phyloP scores from a whole-genome alignment of 2,888 invertebrate genomes.

The Druceiella hillmani region DNA sequence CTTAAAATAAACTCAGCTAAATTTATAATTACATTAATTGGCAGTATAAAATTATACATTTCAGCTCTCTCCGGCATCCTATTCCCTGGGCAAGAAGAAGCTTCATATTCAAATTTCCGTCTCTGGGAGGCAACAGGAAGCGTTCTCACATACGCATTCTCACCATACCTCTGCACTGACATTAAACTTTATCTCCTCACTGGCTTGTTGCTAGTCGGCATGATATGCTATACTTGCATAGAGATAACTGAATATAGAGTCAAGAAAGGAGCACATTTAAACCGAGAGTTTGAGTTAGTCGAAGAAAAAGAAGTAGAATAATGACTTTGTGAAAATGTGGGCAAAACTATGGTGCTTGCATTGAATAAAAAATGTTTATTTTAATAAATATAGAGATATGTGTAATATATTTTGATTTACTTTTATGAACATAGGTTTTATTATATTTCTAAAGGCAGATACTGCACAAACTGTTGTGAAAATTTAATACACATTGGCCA shows the following conservation, averaged over 20 bases:
- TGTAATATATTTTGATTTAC: too few species aligned
- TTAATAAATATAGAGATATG: too few species aligned
- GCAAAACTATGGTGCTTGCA: too few species aligned
- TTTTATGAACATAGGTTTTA: too few species aligned
- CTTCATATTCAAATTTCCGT: constrained; percentile 88
- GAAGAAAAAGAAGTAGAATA: constrained; percentile 31
- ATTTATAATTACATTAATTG: constrained; percentile 7
- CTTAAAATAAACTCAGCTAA: constrained; percentile 1
- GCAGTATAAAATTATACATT: constrained; percentile 20
- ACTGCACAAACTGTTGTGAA: too few species aligned
- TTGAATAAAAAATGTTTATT: too few species aligned
- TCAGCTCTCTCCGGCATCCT: constrained; percentile 79
- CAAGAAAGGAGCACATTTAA: constrained; percentile 36
- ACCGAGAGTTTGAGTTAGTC: constrained; percentile 42
- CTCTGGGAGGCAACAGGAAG: constrained; percentile 91
- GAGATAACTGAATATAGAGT: constrained; percentile 52
- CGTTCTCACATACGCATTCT: constrained; percentile 77
- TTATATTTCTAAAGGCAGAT: too few species aligned
- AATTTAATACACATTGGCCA: too few species aligned
- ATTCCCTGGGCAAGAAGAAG: constrained; percentile 80
- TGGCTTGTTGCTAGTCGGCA: constrained; percentile 63
- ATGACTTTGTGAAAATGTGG: too few species aligned
- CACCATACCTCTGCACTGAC: constrained; percentile 69
- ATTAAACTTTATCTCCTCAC: constrained; percentile 66
- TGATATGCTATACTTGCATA: constrained; percentile 66